These are phyloP conservation scores for Eolophus roseicapilla DNA, from an alignment of 2,113 vertebrate species.

Conservation along the genomic window DNA sequence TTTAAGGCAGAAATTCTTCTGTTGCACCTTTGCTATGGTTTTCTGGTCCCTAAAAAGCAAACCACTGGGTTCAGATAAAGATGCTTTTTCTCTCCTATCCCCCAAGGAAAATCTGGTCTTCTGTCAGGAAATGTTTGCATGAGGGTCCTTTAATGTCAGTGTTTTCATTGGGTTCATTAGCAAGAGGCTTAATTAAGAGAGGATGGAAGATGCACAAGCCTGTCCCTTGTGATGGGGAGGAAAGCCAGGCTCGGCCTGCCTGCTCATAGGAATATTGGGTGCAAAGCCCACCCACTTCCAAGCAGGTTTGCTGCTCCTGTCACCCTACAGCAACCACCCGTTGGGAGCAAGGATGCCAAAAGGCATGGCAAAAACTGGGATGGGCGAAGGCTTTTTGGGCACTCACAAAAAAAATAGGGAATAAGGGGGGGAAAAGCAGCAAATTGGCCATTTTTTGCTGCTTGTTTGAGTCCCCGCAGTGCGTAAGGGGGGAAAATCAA, in stretches of 20 bases:
- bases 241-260: background rate
- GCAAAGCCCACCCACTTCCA: rapidly evolving
- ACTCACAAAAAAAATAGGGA: rapidly evolving
- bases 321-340: background rate
- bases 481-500: background rate
- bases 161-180: rapidly evolving
- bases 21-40: rapidly evolving
- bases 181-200: background rate
- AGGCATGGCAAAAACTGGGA: background rate
- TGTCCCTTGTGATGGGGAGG: background rate
- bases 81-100: rapidly evolving
- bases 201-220: background rate
- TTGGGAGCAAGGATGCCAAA: background rate
- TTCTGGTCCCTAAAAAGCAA: background rate
- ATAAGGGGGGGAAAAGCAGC: rapidly evolving
- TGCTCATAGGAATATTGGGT: background rate
- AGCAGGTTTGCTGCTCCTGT: background rate
- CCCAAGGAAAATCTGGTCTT: background rate
- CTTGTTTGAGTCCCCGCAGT: rapidly evolving
- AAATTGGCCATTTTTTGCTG: background rate
- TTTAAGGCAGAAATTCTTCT: background rate
- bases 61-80: background rate
- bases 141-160: background rate
- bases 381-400: rapidly evolving
- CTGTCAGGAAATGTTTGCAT: rapidly evolving